Evolutionary conservation across 1,140 invertebrate genomes (phyloP), one percentile per base, ranked within the genome.

Genomic region (Forficula auricularia): DNA sequence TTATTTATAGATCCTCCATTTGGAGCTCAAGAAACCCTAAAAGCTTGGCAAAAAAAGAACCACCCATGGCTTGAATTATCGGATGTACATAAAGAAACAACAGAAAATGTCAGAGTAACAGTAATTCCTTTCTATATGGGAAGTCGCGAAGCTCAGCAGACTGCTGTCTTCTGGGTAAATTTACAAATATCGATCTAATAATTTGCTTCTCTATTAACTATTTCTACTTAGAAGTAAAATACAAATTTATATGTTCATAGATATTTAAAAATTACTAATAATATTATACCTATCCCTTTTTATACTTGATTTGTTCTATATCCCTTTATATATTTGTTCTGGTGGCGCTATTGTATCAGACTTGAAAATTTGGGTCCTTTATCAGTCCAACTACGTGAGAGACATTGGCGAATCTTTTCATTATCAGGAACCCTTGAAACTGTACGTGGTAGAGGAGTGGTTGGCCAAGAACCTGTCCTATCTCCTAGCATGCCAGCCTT

Each of bases 111-210:
- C 48, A 67, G 91, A 14, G 80, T 98, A 4, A 98, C 92, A 8
- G 92, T 96, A 2, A 97, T 95, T 60, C 92, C 92, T 3, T 97
- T 97, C 63, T 97, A 94, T 57, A 91, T 94, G 83, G 88, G 88
- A 19, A 90, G 82, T 52, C 71, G 88, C 49, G 84, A 88, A 56
- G 82, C 80, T 35, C 86, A 90, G 54, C 79, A 82, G 41, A 81
- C 77, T 30, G 77, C 81, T 30, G 84, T 89, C n/a, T 90, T 89
- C 62, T 92, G 88, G 87, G 87, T 90, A 65, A 60, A 62, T 53
- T 22, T 6, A 27, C 36, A 30, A 2, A 12, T n/a, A n/a, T n/a
- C n/a, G n/a, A n/a, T n/a, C n/a, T n/a, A n/a, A n/a, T 42, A 20
- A 22, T 33, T 44, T 16, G 16, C 16, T 8, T 32, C 42, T 45